Base-by-base conservation (phyloP, 2,888 invertebrate genomes). In the Ommatoiulus sabulosus region DNA sequence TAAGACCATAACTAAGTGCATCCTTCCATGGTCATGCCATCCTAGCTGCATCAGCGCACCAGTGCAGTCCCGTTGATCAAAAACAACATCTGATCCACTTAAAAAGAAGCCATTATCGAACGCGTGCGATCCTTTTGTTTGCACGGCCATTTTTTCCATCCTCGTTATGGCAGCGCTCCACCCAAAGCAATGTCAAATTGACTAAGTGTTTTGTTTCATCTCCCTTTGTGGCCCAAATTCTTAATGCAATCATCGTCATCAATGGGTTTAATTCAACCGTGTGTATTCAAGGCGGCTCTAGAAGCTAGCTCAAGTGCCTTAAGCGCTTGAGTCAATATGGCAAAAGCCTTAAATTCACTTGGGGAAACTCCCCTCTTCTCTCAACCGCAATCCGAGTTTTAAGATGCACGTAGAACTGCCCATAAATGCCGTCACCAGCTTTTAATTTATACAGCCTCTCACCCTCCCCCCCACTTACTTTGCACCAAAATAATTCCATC, bases 181-280 rank as follows among this genome's bases (percentile, higher is more conserved):
- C 63, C 63, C 63, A 63, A 63, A 63, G 63, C 63, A 63, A 63
- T 63, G 63, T 20, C 20, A 63, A 63, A 63, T 63, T 20, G 63
- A 63, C 63, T 63, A 20, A 63, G 63, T 63, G 63, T 63, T 63
- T 63, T 20, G 63, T 63, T 63, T 63, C 63, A 20, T 63, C 20
- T 63, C 63, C 63, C 63, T 20, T 63, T 63, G 63, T 63, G 20
- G 63, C 63, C 63, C 63, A 63, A 63, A 20, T n/a, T 63, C 63
- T 63, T 63, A 63, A 63, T 63, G 63, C 63, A 63, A 63, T 63
- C 63, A 63, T 63, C 63, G 63, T 63, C 63, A 35, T 35, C 35
- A 63, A 5, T 7, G 5, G 63, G 20, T 63, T 63, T 63, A 63
- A 63, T 63, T 63, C 63, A 63, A 63, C 63, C 20, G 20, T 63